Percentiles rank a stretch among this genome's conserved stretches.
Conservation (phyloP, 2,113 vertebrate genomes). For the Eolophus roseicapilla region DNA sequence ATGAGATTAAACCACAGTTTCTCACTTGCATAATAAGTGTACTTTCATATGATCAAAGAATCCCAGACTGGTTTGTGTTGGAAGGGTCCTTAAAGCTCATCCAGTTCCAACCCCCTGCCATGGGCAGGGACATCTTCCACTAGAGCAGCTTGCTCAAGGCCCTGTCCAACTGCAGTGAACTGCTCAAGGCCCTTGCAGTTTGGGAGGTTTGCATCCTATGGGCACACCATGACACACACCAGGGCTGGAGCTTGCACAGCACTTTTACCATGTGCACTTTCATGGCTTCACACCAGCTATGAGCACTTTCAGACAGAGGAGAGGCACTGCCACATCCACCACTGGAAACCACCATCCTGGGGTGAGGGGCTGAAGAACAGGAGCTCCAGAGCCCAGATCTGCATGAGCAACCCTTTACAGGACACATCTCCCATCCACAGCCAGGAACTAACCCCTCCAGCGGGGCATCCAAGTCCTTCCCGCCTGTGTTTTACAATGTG, state of each 20-base stretch:
- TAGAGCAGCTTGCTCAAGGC: background rate
- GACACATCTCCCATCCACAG: background rate
- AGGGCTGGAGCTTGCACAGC: background rate
- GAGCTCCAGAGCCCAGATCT: background rate
- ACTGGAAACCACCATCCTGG: background rate
- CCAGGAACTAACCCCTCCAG: background rate
- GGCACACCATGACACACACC: background rate
- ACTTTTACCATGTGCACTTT: background rate
- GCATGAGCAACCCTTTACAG: background rate
- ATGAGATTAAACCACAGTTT: background rate
- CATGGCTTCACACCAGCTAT: background rate
- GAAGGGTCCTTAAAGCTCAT: background rate
- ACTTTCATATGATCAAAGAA: background rate
- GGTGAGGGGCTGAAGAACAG: too few species aligned
- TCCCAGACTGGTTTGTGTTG: background rate
- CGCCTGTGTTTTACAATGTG: background rate
- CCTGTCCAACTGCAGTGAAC: background rate
- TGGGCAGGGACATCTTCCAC: background rate
- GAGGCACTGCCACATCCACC: background rate
- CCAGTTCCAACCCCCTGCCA: background rate
- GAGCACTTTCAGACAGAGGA: background rate
- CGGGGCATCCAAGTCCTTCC: background rate
- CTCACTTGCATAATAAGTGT: background rate
- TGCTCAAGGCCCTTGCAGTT: background rate
- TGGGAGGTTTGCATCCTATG: background rate